phyloP scores from a whole-genome alignment of 2,113 vertebrate genomes.

The Lagopus leucura region DNA sequence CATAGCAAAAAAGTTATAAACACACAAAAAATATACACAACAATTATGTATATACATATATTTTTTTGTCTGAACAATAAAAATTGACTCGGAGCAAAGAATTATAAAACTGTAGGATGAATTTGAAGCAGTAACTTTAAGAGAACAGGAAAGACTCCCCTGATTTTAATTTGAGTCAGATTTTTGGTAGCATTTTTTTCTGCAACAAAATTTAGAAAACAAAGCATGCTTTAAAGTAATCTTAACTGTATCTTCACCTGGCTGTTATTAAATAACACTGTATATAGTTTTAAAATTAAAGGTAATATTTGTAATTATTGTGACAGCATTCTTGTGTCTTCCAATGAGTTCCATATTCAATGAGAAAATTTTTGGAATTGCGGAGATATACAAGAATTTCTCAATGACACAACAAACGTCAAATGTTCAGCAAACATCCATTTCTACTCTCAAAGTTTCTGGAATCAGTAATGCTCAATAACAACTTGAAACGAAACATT shows the following conservation, averaged over 20 bases:
- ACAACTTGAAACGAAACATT: not conserved
- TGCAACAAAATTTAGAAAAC: not conserved
- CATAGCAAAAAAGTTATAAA: not conserved
- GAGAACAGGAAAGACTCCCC: not conserved
- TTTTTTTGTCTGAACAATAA: not conserved
- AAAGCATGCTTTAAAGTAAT: not conserved
- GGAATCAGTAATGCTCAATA: not conserved
- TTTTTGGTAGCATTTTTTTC: not conserved
- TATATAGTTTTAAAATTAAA: not conserved
- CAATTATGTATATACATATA: not conserved
- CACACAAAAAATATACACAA: not conserved
- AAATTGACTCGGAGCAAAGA: not conserved
- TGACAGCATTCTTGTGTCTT: not conserved
- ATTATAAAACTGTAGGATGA: not conserved
- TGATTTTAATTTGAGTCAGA: not conserved
- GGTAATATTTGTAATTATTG: not conserved
- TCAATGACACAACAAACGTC: accelerated
- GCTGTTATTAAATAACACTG: not conserved
- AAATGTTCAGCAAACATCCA: not conserved
- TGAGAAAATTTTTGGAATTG: not conserved
- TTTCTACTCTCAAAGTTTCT: not conserved
- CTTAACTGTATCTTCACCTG: not conserved
- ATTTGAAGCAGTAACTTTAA: not conserved
- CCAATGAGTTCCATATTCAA: not conserved
- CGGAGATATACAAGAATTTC: not conserved